Evolutionary conservation across 2,797 vertebrate genomes (phyloP).

Genomic region (Erpetoichthys calabaricus): DNA sequence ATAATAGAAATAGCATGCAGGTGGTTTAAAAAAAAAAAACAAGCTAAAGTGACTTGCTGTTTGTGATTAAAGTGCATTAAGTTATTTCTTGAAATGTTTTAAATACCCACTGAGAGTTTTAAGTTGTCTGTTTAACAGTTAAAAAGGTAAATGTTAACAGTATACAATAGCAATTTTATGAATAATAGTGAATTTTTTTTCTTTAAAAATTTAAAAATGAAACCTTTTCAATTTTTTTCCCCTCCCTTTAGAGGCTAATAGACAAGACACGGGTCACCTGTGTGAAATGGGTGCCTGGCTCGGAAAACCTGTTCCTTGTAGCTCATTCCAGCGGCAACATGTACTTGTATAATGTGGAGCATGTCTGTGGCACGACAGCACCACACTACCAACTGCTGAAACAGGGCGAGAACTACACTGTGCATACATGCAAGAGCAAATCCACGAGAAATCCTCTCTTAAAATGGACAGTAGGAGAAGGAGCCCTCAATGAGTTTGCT

Average conservation of each 20-base stretch:
- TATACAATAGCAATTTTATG: no score
- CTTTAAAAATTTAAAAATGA: constrained; percentile 5
- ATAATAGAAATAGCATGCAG: no score
- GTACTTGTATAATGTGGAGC: constrained; percentile 97
- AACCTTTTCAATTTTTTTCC: constrained; percentile 28
- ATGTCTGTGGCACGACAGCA: constrained; percentile 80
- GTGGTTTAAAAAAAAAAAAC: no score
- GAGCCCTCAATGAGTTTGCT: constrained; percentile 86
- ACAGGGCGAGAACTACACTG: constrained; percentile 88
- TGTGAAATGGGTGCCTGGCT: constrained; percentile 93
- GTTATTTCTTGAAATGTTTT: no score
- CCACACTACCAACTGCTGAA: constrained; percentile 95
- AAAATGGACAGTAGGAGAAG: constrained; percentile 93
- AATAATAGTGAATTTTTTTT: background rate
- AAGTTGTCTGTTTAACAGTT: no score
- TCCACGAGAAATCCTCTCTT: constrained; percentile 89
- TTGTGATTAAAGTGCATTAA: no score
- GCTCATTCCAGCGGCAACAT: constrained; percentile 88
- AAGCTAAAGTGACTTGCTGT: no score
- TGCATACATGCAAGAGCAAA: constrained; percentile 97
- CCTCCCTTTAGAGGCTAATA: constrained; percentile 73
- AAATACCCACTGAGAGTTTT: no score
- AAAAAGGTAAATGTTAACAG: no score
- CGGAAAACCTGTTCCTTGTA: constrained; percentile 91
- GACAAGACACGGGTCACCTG: constrained; percentile 95